Evolutionary conservation across 2,113 vertebrate species (phyloP).

Genomic region (Speoplatyrhinus poulsoni): DNA sequence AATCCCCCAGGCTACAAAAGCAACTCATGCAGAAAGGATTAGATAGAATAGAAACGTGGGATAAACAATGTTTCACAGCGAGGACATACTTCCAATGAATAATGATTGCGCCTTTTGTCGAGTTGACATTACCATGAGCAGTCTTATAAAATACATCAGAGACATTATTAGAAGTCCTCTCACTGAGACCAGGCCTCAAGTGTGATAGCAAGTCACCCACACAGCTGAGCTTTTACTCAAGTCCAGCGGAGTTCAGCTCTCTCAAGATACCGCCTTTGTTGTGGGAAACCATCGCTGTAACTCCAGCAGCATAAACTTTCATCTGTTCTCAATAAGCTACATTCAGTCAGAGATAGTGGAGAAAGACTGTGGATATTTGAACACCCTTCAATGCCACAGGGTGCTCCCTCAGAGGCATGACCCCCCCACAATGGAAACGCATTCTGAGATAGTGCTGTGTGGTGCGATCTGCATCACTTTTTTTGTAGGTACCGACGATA

Average conservation of each 20-base stretch:
- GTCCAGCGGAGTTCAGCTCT: no score
- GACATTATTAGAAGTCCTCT: conserved; percentile 25
- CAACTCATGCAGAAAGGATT: conserved; percentile 9
- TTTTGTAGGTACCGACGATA: no score
- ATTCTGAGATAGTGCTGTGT: no score
- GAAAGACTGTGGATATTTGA: no score
- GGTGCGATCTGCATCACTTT: no score
- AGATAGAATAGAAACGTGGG: conserved; percentile 16
- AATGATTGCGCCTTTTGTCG: conserved; percentile 9
- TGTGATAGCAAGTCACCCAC: background rate
- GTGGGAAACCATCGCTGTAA: background rate
- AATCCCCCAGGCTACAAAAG: conserved; percentile 3
- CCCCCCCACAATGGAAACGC: no score
- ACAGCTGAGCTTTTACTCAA: background rate
- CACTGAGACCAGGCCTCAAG: background rate
- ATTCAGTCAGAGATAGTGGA: no score
- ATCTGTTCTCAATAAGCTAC: no score
- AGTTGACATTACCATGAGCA: conserved; percentile 13
- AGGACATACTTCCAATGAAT: conserved; percentile 11
- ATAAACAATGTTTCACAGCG: conserved; percentile 29
- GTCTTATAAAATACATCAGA: conserved; percentile 18
- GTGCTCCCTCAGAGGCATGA: no score
- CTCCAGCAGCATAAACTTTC: no score
- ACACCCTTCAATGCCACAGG: no score
- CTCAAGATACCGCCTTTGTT: background rate